phyloP scores from a whole-genome alignment of 1,140 invertebrate genomes.

The Drosophila insularis region DNA sequence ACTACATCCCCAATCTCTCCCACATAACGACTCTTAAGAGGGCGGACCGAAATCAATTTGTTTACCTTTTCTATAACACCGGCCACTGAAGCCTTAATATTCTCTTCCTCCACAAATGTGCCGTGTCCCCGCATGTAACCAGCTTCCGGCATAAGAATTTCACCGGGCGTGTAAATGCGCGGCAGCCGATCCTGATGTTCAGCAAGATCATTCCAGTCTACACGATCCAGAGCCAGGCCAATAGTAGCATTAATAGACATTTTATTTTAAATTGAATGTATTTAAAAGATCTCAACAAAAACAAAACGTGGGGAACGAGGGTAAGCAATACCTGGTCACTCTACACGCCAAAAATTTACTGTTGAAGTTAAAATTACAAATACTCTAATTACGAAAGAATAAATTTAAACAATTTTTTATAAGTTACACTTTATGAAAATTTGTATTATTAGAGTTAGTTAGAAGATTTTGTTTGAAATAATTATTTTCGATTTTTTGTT shows the following conservation, averaged over 20 bases:
- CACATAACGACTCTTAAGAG: slow-evolving; percentile 94
- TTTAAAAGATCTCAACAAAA: slow-evolving; percentile 2
- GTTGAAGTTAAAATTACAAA: background rate
- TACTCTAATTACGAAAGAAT: background rate
- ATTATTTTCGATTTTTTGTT: no score
- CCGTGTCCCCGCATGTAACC: slow-evolving; percentile 98
- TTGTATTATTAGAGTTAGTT: no score
- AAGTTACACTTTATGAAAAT: background rate
- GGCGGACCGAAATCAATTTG: slow-evolving; percentile 95
- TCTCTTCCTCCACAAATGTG: slow-evolving; percentile 93
- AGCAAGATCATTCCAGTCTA: slow-evolving; percentile 84
- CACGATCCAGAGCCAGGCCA: slow-evolving; percentile 84
- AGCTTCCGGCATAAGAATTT: slow-evolving; percentile 90
- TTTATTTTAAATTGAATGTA: background rate
- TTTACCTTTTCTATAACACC: slow-evolving; percentile 97
- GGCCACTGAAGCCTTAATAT: slow-evolving; percentile 94
- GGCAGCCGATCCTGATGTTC: slow-evolving; percentile 84
- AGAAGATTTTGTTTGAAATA: no score
- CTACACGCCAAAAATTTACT: background rate
- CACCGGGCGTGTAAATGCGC: slow-evolving; percentile 92
- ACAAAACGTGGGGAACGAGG: background rate
- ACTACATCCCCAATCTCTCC: slow-evolving; percentile 99
- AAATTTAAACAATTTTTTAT: background rate
- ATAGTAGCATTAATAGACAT: slow-evolving; percentile 80
- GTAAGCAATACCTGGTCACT: background rate